These are phyloP conservation scores for Eptesicus fuscus DNA, from an alignment of 2,113 vertebrate genomes.

Conservation along the genomic window DNA sequence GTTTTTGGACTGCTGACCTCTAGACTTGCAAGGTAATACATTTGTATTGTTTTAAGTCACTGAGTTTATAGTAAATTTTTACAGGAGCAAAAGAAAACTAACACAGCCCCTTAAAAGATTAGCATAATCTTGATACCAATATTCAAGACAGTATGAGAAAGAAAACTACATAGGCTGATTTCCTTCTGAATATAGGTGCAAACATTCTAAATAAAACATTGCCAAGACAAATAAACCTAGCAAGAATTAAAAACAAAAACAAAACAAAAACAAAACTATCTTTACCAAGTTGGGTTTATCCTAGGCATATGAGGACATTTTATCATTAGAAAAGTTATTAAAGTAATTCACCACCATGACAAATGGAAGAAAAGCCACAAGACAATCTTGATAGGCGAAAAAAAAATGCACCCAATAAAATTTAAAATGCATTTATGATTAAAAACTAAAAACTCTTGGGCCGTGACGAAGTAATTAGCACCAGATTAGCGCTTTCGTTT, in stretches of 20 bases:
- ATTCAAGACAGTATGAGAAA: neutral
- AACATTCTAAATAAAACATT: neutral
- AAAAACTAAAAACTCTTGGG: constrained; percentile 37
- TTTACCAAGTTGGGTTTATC: constrained; percentile 37
- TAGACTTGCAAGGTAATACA: neutral
- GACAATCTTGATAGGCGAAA: constrained; percentile 42
- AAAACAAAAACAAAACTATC: neutral
- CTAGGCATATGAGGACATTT: constrained; percentile 31
- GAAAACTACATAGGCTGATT: neutral
- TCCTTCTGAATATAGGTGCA: neutral
- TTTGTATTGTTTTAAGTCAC: neutral
- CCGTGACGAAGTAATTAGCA: constrained; percentile 39
- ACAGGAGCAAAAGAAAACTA: neutral
- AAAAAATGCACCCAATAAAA: constrained; percentile 43
- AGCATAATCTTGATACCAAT: neutral
- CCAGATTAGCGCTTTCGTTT: constrained; percentile 27
- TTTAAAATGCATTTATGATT: constrained; percentile 55
- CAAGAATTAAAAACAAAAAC: neutral
- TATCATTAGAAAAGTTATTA: constrained; percentile 61
- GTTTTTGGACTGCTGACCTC: neutral
- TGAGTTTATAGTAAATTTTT: neutral
- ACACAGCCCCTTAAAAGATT: neutral
- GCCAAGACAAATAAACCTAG: neutral
- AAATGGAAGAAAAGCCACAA: constrained; percentile 49
- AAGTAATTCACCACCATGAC: constrained; percentile 58